Percentiles rank a stretch among this genome's conserved stretches.
Conservation (phyloP, 2,113 vertebrate species). For the Gobio gobio region DNA sequence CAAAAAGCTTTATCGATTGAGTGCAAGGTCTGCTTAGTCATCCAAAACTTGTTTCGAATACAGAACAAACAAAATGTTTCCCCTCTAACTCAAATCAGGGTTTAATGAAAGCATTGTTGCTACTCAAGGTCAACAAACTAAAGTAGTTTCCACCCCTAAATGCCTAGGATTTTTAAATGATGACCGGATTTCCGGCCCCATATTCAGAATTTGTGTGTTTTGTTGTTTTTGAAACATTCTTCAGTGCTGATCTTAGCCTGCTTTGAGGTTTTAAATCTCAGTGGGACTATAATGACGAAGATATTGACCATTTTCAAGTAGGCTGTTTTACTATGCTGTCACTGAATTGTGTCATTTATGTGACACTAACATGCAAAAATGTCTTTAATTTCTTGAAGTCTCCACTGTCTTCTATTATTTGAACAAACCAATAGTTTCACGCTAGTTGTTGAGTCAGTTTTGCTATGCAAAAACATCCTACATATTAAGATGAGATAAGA, state of each 20-base stretch:
- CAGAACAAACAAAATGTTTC: background rate
- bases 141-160: conserved; percentile 16
- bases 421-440: too few species aligned
- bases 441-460: background rate
- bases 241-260: background rate
- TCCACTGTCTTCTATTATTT: too few species aligned
- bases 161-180: conserved; percentile 33
- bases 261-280: background rate
- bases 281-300: background rate
- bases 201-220: background rate
- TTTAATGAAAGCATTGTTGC: conserved; percentile 19
- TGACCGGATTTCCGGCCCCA: conserved; percentile 11
- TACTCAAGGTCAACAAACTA: conserved; percentile 30
- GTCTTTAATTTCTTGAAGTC: too few species aligned
- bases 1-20: background rate
- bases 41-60: conserved; percentile 6
- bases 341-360: background rate
- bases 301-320: background rate
- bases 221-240: conserved; percentile 1
- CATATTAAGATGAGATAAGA: too few species aligned
- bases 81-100: background rate
- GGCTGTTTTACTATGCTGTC: background rate
- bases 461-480: background rate
- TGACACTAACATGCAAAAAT: background rate
- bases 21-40: conserved; percentile 1